phyloP scores from a whole-genome alignment of 2,888 invertebrate genomes.

The Heteromurus nitidus region DNA sequence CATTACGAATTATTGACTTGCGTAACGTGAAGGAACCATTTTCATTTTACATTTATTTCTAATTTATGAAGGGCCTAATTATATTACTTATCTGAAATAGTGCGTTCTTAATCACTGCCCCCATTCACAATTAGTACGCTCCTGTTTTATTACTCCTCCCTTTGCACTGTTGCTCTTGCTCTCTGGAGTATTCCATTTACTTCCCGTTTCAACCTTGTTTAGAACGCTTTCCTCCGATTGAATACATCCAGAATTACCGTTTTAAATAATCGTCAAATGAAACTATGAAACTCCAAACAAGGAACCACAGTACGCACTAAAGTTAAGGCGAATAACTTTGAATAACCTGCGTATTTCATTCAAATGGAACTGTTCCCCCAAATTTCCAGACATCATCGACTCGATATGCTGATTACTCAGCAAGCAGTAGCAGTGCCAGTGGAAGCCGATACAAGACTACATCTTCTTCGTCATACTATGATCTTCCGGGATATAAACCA shows the following conservation, averaged over 20 bases:
- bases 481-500: slow-evolving; percentile 63
- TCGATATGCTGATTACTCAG: slow-evolving; percentile 65
- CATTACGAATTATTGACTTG: too few relatives aligned
- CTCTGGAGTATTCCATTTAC: neutral
- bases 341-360: slow-evolving; percentile 55
- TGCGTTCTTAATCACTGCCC: slow-evolving; percentile 24
- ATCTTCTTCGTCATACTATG: slow-evolving; percentile 60
- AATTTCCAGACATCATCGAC: slow-evolving; percentile 70
- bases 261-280: slow-evolving; percentile 50
- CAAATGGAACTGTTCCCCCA: slow-evolving; percentile 68
- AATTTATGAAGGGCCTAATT: neutral
- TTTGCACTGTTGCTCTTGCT: neutral
- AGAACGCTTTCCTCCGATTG: slow-evolving; percentile 21
- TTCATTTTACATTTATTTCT: slow-evolving; percentile 9
- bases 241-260: slow-evolving; percentile 44
- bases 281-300: slow-evolving; percentile 30
- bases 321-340: slow-evolving; percentile 45
- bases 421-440: slow-evolving; percentile 48
- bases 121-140: neutral
- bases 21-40: neutral
- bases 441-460: slow-evolving; percentile 63
- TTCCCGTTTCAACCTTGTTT: too few relatives aligned
- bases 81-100: neutral
- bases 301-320: slow-evolving; percentile 58
- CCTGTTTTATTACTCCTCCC: neutral